A percentile compares a stretch with the other conserved stretches of the same genome.
Evolutionary conservation across 2,888 invertebrate genomes (phyloP).

Genomic region (Muschampia staudingeri): DNA sequence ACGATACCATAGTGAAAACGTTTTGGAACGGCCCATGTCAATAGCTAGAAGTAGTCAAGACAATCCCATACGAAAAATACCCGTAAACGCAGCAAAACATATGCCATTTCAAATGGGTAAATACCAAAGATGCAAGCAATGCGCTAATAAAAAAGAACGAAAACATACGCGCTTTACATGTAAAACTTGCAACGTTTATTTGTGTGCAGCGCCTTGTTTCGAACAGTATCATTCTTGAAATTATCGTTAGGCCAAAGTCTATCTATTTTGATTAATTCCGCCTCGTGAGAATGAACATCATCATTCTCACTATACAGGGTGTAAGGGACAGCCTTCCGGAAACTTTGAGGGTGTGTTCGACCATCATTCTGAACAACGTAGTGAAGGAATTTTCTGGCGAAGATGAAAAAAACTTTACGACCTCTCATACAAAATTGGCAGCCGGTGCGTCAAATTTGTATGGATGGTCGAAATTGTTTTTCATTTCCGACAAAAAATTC

Average conservation of each 20-base stretch:
- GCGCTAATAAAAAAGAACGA: slow-evolving; percentile 14
- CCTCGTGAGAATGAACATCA: slow-evolving; percentile 13
- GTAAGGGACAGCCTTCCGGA: slow-evolving; percentile 16
- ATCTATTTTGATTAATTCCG: slow-evolving; percentile 14
- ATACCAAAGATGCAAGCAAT: slow-evolving; percentile 8
- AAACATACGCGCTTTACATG: slow-evolving; percentile 7
- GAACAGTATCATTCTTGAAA: slow-evolving; percentile 14
- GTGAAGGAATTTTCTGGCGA: not conserved
- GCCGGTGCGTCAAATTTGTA: slow-evolving; percentile 1
- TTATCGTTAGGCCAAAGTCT: slow-evolving; percentile 14
- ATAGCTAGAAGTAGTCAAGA: slow-evolving; percentile 12
- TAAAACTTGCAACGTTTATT: slow-evolving; percentile 12
- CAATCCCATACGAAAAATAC: slow-evolving; percentile 40
- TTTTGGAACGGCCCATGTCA: slow-evolving; percentile 21
- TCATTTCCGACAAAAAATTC: slow-evolving; percentile 6
- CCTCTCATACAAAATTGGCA: slow-evolving; percentile 1
- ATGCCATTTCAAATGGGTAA: slow-evolving; percentile 34
- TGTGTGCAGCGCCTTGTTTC: slow-evolving; percentile 14
- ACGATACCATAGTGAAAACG: slow-evolving; percentile 23
- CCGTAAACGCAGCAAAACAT: slow-evolving; percentile 29
- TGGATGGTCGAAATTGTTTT: slow-evolving; percentile 5
- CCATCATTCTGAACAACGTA: slow-evolving; percentile 7
- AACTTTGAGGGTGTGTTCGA: slow-evolving; percentile 6
- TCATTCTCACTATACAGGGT: slow-evolving; percentile 22
- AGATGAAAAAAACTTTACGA: not conserved